These are phyloP conservation scores for Peromyscus aztecus DNA, from an alignment of 2,797 vertebrate genomes.

Conservation along the genomic window DNA sequence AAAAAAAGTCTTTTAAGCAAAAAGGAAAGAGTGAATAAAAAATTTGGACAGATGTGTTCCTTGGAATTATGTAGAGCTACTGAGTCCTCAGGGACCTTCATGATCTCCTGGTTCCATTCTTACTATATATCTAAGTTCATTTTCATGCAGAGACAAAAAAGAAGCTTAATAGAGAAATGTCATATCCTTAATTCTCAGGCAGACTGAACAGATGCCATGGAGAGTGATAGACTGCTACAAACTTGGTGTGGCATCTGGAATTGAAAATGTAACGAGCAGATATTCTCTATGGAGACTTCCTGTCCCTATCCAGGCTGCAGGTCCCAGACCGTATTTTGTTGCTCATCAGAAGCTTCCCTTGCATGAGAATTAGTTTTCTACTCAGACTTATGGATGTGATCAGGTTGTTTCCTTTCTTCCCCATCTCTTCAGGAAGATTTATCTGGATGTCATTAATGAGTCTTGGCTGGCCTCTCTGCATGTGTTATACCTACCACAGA, in stretches of 20 bases:
- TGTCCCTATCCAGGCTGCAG: background rate
- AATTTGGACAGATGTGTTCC: background rate
- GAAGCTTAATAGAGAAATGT: background rate
- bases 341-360: background rate
- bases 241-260: background rate
- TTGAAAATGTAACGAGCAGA: background rate
- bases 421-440: background rate
- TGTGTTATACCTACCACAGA: background rate
- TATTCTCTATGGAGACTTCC: background rate
- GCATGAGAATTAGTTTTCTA: background rate
- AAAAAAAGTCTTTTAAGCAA: background rate
- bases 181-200: background rate
- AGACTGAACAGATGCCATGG: background rate
- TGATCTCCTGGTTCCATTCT: background rate
- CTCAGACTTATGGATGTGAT: background rate
- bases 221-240: background rate
- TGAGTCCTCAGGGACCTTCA: background rate
- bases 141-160: background rate
- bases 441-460: background rate
- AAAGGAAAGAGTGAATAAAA: background rate
- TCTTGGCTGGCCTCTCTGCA: background rate
- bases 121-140: background rate
- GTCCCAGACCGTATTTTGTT: background rate
- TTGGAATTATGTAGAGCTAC: background rate
- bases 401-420: background rate